Base-by-base conservation (phyloP, 2,797 vertebrate species). In the Artibeus lituratus region DNA sequence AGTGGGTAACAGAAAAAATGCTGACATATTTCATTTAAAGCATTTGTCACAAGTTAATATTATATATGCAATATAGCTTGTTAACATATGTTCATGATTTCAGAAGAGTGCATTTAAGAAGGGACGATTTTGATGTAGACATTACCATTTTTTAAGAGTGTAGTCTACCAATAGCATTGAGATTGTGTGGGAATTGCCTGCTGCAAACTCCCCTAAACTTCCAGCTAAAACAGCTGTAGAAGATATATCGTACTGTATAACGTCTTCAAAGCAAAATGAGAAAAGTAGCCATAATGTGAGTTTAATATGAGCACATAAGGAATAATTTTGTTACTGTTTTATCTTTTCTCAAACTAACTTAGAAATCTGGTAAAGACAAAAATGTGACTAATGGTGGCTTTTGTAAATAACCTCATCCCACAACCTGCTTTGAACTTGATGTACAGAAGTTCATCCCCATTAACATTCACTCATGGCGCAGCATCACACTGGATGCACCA, bases 1-100 rank as follows among this genome's bases (percentile, higher is more conserved):
- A 86, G 90, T 87, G 83, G 89, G 26, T 93, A 86, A 95, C 4
- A 90, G 88, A 76, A 77, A 96, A 94, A 96, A 77, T 42, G 72
- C 51, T 84, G 91, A 89, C 53, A 84, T 57, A 87, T 57, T 70
- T 78, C 90, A 29, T 95, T 91, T 65, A 4, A 96, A 94, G 47
- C 82, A 83, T 98, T 97, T 93, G 72, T 92, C 94, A 87, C 37
- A 55, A 92, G 37, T 85, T 91, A 96, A 80, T 78, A 94, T 73
- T 87, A 1, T 87, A 77, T 90, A 93, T 26, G 70, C 69, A 86
- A 0, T 94, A 88, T 94, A 70, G 88, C 74, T 77, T 95, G 11
- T 94, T 91, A 84, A 84, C 11, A 77, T 57, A 83, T 29, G 78
- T 88, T 86, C 12, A 93, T 72, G 55, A 80, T 94, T 94, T 97